Evolutionary conservation across 2,113 vertebrate genomes (phyloP).

Genomic region (Elachura formosa): DNA sequence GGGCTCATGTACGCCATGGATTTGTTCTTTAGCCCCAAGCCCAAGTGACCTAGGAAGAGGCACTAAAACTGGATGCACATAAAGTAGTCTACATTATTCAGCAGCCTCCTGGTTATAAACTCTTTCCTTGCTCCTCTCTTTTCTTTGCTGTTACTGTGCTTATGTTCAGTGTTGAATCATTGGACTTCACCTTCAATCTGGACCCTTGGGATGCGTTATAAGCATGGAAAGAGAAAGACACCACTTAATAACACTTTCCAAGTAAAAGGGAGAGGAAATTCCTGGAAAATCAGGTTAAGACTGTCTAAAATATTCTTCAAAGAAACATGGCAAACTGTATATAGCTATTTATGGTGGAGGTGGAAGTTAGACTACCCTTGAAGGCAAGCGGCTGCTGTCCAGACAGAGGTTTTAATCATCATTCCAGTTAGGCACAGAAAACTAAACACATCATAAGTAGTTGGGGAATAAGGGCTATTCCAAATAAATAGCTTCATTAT

Average conservation of each 20-base stretch:
- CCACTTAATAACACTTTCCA: constrained; percentile 38
- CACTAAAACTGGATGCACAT: not conserved
- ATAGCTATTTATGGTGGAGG: constrained; percentile 27
- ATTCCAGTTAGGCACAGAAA: constrained; percentile 34
- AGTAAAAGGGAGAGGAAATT: constrained; percentile 49
- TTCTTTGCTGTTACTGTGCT: not conserved
- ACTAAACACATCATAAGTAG: constrained; percentile 9
- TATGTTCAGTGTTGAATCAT: not conserved
- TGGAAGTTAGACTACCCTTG: constrained; percentile 7
- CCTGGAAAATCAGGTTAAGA: constrained; percentile 57
- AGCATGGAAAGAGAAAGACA: constrained; percentile 51
- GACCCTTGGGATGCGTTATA: not conserved
- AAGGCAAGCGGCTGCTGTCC: constrained; percentile 15
- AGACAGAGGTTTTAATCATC: constrained; percentile 41
- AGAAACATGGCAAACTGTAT: constrained; percentile 23
- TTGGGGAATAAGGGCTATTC: not conserved
- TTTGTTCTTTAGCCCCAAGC: not conserved
- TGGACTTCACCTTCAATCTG: not conserved
- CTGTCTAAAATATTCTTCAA: constrained; percentile 39
- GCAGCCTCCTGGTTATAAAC: not conserved
- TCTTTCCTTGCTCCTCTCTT: not conserved
- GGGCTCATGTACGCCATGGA: not conserved
- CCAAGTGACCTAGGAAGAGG: not conserved
- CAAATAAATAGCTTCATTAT: constrained; percentile 25
- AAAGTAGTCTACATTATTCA: not conserved